These are phyloP conservation scores for Acronicta alni DNA, from an alignment of 2,888 invertebrate species.

Conservation along the genomic window DNA sequence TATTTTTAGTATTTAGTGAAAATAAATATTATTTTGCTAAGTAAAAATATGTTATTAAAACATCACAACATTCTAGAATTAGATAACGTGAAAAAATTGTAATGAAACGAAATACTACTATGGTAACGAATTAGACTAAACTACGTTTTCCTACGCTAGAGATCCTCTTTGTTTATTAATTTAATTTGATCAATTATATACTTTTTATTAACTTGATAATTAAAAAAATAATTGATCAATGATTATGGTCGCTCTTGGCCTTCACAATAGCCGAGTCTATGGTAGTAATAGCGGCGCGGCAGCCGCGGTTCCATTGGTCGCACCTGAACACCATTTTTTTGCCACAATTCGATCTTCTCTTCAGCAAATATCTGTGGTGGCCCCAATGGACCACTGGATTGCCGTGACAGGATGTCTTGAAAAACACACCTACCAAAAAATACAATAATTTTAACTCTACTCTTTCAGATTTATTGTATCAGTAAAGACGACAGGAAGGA, in stretches of 20 bases:
- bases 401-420: constrained; percentile 41
- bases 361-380: constrained; percentile 57
- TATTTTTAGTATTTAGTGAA: too few species aligned
- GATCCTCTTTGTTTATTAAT: background rate
- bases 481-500: too few species aligned
- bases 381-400: constrained; percentile 57
- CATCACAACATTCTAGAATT: too few species aligned
- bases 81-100: background rate
- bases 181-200: too few species aligned
- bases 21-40: too few species aligned
- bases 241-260: constrained; percentile 37
- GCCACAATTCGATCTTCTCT: constrained; percentile 43
- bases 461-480: background rate
- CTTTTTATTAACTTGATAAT: too few species aligned
- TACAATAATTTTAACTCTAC: background rate
- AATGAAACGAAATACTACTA: background rate
- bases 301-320: constrained; percentile 58
- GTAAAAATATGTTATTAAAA: too few species aligned
- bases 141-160: background rate
- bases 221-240: too few species aligned
- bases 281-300: constrained; percentile 55
- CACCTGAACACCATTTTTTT: constrained; percentile 57
- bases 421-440: constrained; percentile 36
- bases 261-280: constrained; percentile 39
- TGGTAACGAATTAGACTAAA: background rate